phyloP scores from a whole-genome alignment of 2,113 vertebrate genomes.

The Mustela lutreola region DNA sequence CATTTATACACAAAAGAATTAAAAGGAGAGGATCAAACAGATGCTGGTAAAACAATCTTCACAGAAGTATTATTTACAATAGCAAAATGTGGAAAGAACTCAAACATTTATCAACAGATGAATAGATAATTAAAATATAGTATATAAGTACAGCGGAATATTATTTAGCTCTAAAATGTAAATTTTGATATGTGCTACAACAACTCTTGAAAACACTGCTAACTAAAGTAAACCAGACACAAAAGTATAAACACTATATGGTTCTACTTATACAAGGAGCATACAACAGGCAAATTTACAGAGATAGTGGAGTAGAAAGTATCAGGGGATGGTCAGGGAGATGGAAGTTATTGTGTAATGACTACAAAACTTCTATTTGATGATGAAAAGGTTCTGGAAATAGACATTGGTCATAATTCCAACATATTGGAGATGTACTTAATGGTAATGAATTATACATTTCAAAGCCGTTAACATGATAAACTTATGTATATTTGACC shows the following conservation, averaged over 20 bases:
- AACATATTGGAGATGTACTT: background rate
- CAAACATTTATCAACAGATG: background rate
- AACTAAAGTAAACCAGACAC: background rate
- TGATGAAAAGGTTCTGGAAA: background rate
- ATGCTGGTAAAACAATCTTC: background rate
- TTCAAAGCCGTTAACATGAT: background rate
- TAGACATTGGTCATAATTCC: background rate
- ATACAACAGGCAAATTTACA: background rate
- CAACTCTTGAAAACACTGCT: background rate
- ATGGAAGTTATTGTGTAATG: background rate
- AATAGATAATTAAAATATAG: background rate
- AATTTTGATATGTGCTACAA: background rate
- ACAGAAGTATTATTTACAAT: background rate
- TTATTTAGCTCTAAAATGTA: background rate
- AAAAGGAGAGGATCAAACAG: background rate
- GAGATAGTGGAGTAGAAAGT: background rate
- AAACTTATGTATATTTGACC: background rate
- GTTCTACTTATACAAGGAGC: background rate
- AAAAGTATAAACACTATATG: background rate
- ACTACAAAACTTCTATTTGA: background rate
- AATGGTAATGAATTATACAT: background rate
- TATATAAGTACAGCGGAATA: background rate
- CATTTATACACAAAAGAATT: background rate
- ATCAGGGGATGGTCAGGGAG: background rate
- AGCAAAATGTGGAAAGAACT: background rate